Conservation (phyloP, 1,140 invertebrate species). For the Amphibalanus amphitrite region DNA sequence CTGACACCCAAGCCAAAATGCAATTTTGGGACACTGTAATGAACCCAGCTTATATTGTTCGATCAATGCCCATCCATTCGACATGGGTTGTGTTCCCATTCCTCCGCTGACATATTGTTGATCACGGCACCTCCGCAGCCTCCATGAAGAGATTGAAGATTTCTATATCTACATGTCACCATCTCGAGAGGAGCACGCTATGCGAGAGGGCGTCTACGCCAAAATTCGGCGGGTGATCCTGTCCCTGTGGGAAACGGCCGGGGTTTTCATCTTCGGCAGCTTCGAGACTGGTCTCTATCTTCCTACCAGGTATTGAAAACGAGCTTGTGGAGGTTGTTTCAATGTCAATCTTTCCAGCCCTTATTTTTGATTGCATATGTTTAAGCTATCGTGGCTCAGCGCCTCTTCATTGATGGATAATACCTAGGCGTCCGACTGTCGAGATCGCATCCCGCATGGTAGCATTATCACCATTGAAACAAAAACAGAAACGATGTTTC, state of each 20-base stretch:
- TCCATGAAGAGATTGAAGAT: slow-evolving; percentile 93
- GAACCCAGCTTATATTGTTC: neutral
- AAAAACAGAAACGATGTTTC: too few species aligned
- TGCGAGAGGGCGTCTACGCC: slow-evolving; percentile 67
- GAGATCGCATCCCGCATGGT: slow-evolving; percentile 11
- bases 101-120: too few species aligned
- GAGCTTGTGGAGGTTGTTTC: slow-evolving; percentile 2
- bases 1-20: too few species aligned
- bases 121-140: slow-evolving; percentile 32
- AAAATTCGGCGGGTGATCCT: slow-evolving; percentile 71
- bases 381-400: slow-evolving; percentile 5
- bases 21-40: too few species aligned
- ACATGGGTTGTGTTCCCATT: too few species aligned
- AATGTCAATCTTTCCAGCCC: neutral
- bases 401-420: neutral
- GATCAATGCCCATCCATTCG: neutral
- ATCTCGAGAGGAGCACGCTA: slow-evolving; percentile 66
- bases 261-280: slow-evolving; percentile 88
- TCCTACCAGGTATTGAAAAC: slow-evolving; percentile 50
- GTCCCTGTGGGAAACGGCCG: slow-evolving; percentile 72
- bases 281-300: slow-evolving; percentile 88
- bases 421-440: slow-evolving; percentile 1
- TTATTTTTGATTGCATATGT: slow-evolving; percentile 12
- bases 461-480: neutral
- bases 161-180: slow-evolving; percentile 89